Conservation (phyloP, 2,797 vertebrate genomes). For the Lycodopsis pacificus region DNA sequence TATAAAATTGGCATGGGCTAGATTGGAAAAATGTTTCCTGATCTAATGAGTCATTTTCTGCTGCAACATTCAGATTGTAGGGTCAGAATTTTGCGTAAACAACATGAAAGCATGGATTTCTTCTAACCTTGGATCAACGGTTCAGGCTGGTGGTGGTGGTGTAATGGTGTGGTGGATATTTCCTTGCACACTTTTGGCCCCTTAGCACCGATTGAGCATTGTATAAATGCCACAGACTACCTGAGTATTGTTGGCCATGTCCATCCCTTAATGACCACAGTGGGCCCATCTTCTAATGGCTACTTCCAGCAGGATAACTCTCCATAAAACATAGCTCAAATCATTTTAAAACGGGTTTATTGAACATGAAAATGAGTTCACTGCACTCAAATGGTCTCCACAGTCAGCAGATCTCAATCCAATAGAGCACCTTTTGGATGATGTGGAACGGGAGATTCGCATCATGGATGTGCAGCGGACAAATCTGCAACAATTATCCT, state of each 20-base stretch:
- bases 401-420: slow-evolving; percentile 39
- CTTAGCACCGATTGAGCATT: neutral
- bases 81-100: slow-evolving; percentile 48
- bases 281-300: neutral
- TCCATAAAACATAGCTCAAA: neutral
- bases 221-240: neutral
- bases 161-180: neutral
- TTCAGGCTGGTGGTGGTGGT: neutral
- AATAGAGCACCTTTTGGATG: slow-evolving; percentile 25
- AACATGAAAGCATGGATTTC: slow-evolving; percentile 12
- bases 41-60: slow-evolving; percentile 17
- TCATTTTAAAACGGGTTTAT: slow-evolving; percentile 12
- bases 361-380: slow-evolving; percentile 8
- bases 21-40: neutral
- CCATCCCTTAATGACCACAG: neutral
- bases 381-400: slow-evolving; percentile 12
- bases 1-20: neutral
- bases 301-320: neutral
- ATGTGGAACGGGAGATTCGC: slow-evolving; percentile 44
- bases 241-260: neutral
- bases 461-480: slow-evolving; percentile 60
- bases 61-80: slow-evolving; percentile 40
- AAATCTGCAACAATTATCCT: slow-evolving; percentile 49
- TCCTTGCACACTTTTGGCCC: neutral
- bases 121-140: neutral